Evolutionary conservation across 2,888 invertebrate genomes (phyloP).

Genomic region (Stenichneumon culpator): DNA sequence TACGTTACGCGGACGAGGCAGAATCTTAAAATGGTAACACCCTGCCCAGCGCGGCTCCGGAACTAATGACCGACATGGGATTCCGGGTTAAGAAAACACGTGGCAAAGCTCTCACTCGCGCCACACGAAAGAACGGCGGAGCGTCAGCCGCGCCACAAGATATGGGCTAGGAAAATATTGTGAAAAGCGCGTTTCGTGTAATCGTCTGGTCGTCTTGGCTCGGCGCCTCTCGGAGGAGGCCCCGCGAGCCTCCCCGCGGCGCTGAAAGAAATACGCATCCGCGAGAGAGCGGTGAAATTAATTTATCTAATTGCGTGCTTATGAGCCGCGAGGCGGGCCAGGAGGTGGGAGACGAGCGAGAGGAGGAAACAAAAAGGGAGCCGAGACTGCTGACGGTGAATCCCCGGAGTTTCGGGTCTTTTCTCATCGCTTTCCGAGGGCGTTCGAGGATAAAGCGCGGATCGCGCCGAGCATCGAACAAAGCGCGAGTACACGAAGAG

Average conservation of each 20-base stretch:
- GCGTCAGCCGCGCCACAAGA: constrained; percentile 31
- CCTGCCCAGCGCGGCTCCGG: constrained; percentile 45
- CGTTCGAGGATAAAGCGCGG: constrained; percentile 6
- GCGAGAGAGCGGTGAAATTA: constrained; percentile 61
- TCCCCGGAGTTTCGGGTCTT: constrained; percentile 8
- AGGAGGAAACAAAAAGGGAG: background rate
- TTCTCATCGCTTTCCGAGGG: background rate
- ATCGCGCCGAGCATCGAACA: constrained; percentile 27
- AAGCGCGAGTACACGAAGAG: constrained; percentile 17
- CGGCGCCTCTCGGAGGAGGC: constrained; percentile 50
- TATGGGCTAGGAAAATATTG: constrained; percentile 70
- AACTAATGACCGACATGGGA: constrained; percentile 72
- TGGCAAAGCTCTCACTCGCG: constrained; percentile 5
- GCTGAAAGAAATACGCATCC: constrained; percentile 63
- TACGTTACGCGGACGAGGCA: constrained; percentile 30
- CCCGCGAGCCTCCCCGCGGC: constrained; percentile 42
- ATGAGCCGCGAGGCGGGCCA: background rate
- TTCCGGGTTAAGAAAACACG: constrained; percentile 73
- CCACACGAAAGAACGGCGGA: constrained; percentile 1
- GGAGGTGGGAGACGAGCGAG: background rate
- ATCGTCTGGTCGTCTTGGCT: constrained; percentile 14
- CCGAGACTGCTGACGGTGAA: background rate
- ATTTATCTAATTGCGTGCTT: constrained; percentile 68
- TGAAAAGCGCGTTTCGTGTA: constrained; percentile 42
- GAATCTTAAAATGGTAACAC: constrained; percentile 55